Evolutionary conservation across 2,113 vertebrate species (phyloP).

Genomic region (Galemys pyrenaicus): DNA sequence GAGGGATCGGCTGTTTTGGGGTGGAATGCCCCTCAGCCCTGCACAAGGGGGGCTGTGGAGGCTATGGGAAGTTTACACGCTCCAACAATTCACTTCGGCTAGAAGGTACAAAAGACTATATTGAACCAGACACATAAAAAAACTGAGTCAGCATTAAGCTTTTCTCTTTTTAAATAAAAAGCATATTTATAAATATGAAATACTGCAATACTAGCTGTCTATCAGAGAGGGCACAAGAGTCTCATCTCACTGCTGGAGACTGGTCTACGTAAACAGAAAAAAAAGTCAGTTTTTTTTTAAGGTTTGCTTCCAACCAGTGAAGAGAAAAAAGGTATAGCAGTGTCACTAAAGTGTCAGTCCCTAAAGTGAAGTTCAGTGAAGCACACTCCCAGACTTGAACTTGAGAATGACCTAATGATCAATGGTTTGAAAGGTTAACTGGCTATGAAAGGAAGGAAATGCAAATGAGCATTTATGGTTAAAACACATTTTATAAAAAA

Average conservation of each 20-base stretch:
- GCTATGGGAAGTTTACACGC: slow-evolving; percentile 75
- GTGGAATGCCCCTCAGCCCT: slow-evolving; percentile 73
- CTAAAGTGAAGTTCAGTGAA: slow-evolving; percentile 75
- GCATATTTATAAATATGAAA: slow-evolving; percentile 83
- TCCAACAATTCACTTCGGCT: slow-evolving; percentile 79
- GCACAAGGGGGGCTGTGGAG: slow-evolving; percentile 65
- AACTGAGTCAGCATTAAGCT: slow-evolving; percentile 82
- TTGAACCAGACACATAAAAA: slow-evolving; percentile 83
- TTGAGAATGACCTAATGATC: slow-evolving; percentile 80
- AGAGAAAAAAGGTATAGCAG: slow-evolving; percentile 53
- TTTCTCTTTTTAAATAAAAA: slow-evolving; percentile 85
- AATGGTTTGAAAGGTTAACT: slow-evolving; percentile 69
- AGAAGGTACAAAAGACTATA: slow-evolving; percentile 83
- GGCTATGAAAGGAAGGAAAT: slow-evolving; percentile 85
- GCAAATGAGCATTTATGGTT: slow-evolving; percentile 84
- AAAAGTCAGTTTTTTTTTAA: slow-evolving; percentile 52
- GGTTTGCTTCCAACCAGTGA: slow-evolving; percentile 73
- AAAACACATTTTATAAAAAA: slow-evolving; percentile 82
- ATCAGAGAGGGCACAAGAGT: neutral
- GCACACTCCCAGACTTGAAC: slow-evolving; percentile 76
- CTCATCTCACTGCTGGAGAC: slow-evolving; percentile 61
- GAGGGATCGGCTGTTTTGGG: slow-evolving; percentile 69
- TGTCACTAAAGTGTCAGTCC: slow-evolving; percentile 60
- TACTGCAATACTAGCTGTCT: slow-evolving; percentile 79
- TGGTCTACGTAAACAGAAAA: slow-evolving; percentile 80